Percentiles rank a stretch among this genome's conserved stretches.
Evolutionary conservation across 30 jellyfish, hydroid and myxozoan species (phyloP).

Genomic region (Hydra vulgaris): DNA sequence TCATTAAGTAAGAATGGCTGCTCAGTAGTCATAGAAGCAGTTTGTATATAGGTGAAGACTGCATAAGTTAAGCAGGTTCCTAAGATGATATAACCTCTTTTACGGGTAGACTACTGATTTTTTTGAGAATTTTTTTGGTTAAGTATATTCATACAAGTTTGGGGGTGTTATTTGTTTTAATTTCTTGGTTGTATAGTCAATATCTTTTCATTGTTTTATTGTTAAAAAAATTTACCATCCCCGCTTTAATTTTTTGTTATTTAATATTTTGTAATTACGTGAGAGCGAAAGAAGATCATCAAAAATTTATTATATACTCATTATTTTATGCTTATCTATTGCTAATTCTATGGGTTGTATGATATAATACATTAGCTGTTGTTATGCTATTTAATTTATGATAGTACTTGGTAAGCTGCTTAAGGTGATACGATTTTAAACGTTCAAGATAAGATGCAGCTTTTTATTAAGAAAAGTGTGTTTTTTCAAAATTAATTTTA

Average conservation of each 20-base stretch:
- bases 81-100: background rate
- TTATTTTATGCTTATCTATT: background rate
- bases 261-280: background rate
- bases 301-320: background rate
- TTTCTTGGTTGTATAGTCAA: background rate
- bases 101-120: background rate
- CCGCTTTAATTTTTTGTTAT: background rate
- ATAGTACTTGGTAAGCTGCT: background rate
- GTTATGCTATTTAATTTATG: background rate
- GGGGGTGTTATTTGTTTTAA: background rate
- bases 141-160: background rate
- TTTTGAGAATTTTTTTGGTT: background rate
- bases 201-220: background rate
- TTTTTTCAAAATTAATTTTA: too few relatives aligned
- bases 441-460: too few relatives aligned
- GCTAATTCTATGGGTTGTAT: background rate
- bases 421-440: background rate
- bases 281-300: background rate
- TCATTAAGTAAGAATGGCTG: too few relatives aligned
- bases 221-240: background rate
- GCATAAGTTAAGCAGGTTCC: background rate
- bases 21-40: too few relatives aligned
- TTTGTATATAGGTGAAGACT: too few relatives aligned
- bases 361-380: background rate
- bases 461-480: too few relatives aligned